Evolutionary conservation across 2,797 vertebrate species (phyloP).

Genomic region (Tenualosa ilisha): DNA sequence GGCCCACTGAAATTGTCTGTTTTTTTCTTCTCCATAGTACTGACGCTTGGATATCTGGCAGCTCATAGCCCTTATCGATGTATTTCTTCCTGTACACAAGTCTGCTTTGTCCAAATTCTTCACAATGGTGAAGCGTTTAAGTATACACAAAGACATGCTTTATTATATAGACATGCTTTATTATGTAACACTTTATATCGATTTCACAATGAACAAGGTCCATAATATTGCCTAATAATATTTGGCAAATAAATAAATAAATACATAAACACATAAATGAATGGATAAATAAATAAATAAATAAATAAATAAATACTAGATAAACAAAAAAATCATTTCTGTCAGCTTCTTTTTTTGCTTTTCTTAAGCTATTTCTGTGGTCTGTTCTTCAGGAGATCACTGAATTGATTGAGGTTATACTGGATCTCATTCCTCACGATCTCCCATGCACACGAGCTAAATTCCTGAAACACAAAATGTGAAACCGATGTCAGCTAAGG

Average conservation of each 20-base stretch:
- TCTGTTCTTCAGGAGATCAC: background rate
- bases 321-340: background rate
- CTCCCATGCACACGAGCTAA: constrained; percentile 39
- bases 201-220: too few relatives aligned
- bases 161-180: too few relatives aligned
- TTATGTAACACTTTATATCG: background rate
- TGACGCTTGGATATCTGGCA: too few relatives aligned
- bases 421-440: constrained; percentile 31
- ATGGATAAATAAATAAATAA: constrained; percentile 1
- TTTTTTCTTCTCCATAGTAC: too few relatives aligned
- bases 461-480: constrained; percentile 25
- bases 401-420: constrained; percentile 17
- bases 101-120: too few relatives aligned
- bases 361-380: too few relatives aligned
- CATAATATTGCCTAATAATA: background rate
- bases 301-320: background rate
- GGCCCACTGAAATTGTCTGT: too few relatives aligned
- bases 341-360: background rate
- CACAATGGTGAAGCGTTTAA: too few relatives aligned
- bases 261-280: background rate
- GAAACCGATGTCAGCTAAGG: background rate
- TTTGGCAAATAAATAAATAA: constrained; percentile 10
- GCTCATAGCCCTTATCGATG: too few relatives aligned
- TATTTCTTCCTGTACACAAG: too few relatives aligned
- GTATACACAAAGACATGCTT: too few relatives aligned